Evolutionary conservation across 1,140 invertebrate genomes (phyloP).

Genomic region (Drosophila rufa): DNA sequence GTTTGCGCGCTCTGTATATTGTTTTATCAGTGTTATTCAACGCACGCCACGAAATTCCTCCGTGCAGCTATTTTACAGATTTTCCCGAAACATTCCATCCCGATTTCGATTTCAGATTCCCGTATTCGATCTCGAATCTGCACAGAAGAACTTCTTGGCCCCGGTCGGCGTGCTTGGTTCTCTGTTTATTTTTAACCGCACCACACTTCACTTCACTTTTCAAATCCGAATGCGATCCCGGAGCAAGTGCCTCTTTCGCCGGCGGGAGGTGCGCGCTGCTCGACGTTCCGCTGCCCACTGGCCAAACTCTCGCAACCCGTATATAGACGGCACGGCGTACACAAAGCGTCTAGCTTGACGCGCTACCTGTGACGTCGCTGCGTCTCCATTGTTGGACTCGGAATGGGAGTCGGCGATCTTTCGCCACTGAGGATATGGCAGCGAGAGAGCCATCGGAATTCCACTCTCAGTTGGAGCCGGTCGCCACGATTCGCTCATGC

Average conservation of each 20-base stretch:
- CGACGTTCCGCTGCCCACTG: conserved; percentile 46
- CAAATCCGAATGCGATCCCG: conserved; percentile 15
- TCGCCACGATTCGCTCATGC: not conserved
- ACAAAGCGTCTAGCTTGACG: conserved; percentile 39
- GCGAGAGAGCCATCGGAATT: conserved; percentile 13
- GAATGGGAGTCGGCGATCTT: conserved; percentile 18
- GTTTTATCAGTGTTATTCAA: conserved; percentile 55
- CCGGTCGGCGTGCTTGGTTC: conserved; percentile 21
- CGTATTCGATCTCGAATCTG: not conserved
- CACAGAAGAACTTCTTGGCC: conserved; percentile 27
- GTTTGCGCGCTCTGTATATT: conserved; percentile 53
- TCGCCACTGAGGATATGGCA: conserved; percentile 2
- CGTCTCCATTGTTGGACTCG: conserved; percentile 35
- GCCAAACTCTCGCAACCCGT: conserved; percentile 35
- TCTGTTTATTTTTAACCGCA: conserved; percentile 48
- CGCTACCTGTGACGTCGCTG: conserved; percentile 49
- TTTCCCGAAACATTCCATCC: conserved; percentile 1
- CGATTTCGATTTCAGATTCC: conserved; percentile 14
- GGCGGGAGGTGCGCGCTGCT: conserved; percentile 41
- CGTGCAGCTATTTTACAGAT: conserved; percentile 12
- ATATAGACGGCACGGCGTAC: conserved; percentile 37
- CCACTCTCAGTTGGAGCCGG: not conserved
- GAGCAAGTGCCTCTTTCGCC: conserved; percentile 40
- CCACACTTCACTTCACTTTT: conserved; percentile 44
- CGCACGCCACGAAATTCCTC: conserved; percentile 30